Evolutionary conservation across 1,140 invertebrate species (phyloP), one percentile per base, ranked within the genome.

Genomic region (Platyscapa corneri): DNA sequence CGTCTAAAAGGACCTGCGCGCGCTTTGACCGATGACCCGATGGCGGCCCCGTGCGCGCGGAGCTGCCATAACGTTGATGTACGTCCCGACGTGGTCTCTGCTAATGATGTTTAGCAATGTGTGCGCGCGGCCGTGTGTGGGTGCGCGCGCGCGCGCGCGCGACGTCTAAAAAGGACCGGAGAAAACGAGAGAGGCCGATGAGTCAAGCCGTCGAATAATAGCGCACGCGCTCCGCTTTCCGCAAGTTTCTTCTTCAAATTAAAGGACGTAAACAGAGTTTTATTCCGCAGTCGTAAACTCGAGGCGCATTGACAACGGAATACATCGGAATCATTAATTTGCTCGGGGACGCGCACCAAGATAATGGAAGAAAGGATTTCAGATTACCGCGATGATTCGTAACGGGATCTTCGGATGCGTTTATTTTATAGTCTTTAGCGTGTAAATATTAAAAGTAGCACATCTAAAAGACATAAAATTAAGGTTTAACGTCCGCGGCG

Each of bases 31-130:
- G 77, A 85, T 85, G 83, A 81, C 77, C 83, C 83, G 67, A 74
- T 85, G 67, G 30, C 34, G 30, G 8, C 34, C n/a, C 34, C n/a
- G 14, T 34, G 37, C 14, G 30, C 39, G 42, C 37, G 34, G 32
- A 37, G 82, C 64, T 77, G 60, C 76, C 83, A 84, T 85, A 80
- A 74, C 76, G 46, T 80, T 85, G 83, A 85, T 85, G 80, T 85
- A 85, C 74, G 60, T 67, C 42, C 42, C 20, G 34, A 79, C 77
- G 34, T 18, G 32, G 5, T 60, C 74, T 37, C 53, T 74, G 76
- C 85, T 86, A 86, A 86, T 86, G 85, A 86, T 86, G 85, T 86
- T 86, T 86, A 56, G 80, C 82, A 76, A 85, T 74, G 23, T 60
- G 64, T 49, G 72, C 65, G 42, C 39, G 37, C 27, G 18, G 46